Evolutionary conservation across 2,113 vertebrate species (phyloP).

Genomic region (Microcebus ravelobensis): DNA sequence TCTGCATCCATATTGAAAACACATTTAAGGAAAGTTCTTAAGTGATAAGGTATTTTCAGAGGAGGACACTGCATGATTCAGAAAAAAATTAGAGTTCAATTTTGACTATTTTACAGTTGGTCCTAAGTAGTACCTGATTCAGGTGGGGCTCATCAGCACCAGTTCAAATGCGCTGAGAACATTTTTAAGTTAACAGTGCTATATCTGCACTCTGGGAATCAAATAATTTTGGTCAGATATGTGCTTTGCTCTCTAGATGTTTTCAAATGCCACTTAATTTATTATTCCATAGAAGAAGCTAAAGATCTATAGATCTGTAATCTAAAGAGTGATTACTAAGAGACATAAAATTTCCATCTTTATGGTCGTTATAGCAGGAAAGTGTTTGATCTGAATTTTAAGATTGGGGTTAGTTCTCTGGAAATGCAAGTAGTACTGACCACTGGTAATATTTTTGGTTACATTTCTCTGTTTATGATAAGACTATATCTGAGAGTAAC

Average conservation of each 20-base stretch:
- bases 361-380: too few relatives aligned
- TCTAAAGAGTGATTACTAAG: neutral
- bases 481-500: neutral
- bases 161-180: rapidly evolving
- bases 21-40: neutral
- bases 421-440: neutral
- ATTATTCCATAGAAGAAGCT: neutral
- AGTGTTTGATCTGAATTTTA: neutral
- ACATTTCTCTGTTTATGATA: neutral
- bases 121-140: too few relatives aligned
- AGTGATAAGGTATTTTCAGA: neutral
- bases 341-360: neutral
- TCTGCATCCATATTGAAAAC: neutral
- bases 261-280: neutral
- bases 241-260: neutral
- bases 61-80: neutral
- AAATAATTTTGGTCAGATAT: neutral
- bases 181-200: too few relatives aligned
- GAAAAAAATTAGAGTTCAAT: neutral
- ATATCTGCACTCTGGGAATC: neutral
- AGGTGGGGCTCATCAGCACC: rapidly evolving
- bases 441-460: neutral
- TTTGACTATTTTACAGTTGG: neutral
- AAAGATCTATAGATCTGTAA: neutral
- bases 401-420: neutral